These are phyloP conservation scores for Cichladusa arquata DNA, from an alignment of 2,113 vertebrate genomes.

Conservation along the genomic window DNA sequence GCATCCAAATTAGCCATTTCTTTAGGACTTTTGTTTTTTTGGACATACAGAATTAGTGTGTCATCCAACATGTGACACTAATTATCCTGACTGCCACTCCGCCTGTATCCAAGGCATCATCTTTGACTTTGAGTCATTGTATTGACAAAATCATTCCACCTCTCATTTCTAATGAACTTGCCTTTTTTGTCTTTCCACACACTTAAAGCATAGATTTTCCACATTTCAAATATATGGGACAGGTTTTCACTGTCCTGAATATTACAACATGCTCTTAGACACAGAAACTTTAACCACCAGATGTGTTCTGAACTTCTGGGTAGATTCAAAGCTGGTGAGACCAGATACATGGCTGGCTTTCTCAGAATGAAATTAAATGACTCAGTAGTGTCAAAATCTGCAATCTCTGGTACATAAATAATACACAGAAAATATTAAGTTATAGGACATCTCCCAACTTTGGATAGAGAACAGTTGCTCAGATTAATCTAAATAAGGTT, in stretches of 20 bases:
- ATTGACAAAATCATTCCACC: neutral
- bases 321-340: neutral
- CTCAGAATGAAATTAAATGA: neutral
- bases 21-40: neutral
- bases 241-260: neutral
- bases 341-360: neutral
- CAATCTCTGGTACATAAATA: neutral
- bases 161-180: neutral
- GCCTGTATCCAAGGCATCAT: neutral
- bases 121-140: neutral
- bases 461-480: neutral
- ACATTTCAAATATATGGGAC: neutral
- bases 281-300: neutral
- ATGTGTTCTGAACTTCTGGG: neutral
- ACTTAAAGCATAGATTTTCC: neutral
- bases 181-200: neutral
- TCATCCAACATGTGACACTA: neutral
- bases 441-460: neutral
- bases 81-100: neutral
- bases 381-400: neutral
- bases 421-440: accelerated
- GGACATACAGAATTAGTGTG: neutral
- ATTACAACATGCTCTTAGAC: neutral
- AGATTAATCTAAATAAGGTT: neutral
- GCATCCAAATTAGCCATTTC: neutral